Percentiles rank a stretch among this genome's conserved stretches.
These are phyloP conservation scores for Seriola quinqueradiata DNA, from an alignment of 2,113 vertebrate genomes.

Conservation along the genomic window DNA sequence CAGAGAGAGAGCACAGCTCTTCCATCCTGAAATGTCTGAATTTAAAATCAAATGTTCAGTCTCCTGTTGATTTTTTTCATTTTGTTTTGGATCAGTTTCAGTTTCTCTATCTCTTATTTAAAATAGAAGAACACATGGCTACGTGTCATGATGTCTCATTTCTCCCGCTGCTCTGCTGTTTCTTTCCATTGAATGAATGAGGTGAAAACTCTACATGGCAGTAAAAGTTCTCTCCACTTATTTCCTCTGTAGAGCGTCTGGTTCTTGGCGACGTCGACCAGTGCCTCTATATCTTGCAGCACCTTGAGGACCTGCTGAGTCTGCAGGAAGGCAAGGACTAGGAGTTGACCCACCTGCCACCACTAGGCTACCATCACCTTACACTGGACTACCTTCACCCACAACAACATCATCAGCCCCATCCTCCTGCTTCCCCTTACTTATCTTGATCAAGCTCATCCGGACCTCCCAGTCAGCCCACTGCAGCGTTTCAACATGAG, in stretches of 20 bases:
- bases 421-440: not conserved
- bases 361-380: not conserved
- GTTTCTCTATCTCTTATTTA: no score
- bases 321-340: not conserved
- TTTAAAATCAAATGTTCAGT: no score
- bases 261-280: not conserved
- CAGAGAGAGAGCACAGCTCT: no score
- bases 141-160: no score
- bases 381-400: not conserved
- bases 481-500: not conserved
- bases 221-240: not conserved
- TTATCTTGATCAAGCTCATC: not conserved
- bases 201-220: not conserved
- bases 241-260: conserved; percentile 16
- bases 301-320: conserved; percentile 5
- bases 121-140: no score
- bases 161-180: no score
- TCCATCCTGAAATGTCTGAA: no score
- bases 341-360: not conserved
- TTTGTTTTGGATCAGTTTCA: no score
- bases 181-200: not conserved
- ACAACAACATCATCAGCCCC: not conserved
- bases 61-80: no score
- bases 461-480: not conserved
- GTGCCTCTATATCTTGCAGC: not conserved